phyloP scores from a whole-genome alignment of 2,797 vertebrate species.

The Botia kubotai region DNA sequence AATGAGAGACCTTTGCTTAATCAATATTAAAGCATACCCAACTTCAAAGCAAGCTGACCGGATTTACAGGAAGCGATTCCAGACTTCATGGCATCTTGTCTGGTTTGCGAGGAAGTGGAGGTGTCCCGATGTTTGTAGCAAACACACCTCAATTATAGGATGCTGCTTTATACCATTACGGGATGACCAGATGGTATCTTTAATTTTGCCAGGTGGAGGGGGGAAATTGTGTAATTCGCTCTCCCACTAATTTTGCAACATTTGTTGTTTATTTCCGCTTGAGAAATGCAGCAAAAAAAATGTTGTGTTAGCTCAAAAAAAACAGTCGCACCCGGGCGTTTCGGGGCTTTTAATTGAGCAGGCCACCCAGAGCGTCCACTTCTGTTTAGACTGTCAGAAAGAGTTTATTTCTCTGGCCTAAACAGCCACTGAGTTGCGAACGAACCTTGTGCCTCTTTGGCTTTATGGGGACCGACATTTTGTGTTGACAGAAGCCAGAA shows the following conservation, averaged over 20 bases:
- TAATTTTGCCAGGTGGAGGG: constrained; percentile 21
- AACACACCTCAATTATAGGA: neutral
- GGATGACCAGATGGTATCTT: constrained; percentile 58
- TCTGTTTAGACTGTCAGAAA: constrained; percentile 59
- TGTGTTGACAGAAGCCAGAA: constrained; percentile 25
- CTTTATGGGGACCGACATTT: constrained; percentile 22
- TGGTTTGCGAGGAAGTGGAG: neutral
- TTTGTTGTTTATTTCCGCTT: constrained; percentile 59
- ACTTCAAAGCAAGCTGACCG: constrained; percentile 10
- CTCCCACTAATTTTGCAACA: constrained; percentile 40
- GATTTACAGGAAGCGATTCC: constrained; percentile 24
- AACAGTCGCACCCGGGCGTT: constrained; percentile 25
- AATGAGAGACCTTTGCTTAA: neutral
- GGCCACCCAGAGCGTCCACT: constrained; percentile 51
- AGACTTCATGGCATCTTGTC: constrained; percentile 2
- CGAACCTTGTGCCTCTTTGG: constrained; percentile 7
- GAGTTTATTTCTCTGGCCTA: constrained; percentile 41
- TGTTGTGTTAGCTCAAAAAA: constrained; percentile 19
- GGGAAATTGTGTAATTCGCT: constrained; percentile 32
- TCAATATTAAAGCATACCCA: neutral
- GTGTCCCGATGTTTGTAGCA: constrained; percentile 3
- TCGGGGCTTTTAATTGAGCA: constrained; percentile 41
- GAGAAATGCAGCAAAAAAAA: constrained; percentile 17
- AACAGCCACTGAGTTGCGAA: constrained; percentile 30
- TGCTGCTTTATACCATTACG: constrained; percentile 30